Percentiles rank a stretch among this genome's conserved stretches.
phyloP scores from a whole-genome alignment of 2,113 vertebrate species.

The Pygoscelis antarcticus region DNA sequence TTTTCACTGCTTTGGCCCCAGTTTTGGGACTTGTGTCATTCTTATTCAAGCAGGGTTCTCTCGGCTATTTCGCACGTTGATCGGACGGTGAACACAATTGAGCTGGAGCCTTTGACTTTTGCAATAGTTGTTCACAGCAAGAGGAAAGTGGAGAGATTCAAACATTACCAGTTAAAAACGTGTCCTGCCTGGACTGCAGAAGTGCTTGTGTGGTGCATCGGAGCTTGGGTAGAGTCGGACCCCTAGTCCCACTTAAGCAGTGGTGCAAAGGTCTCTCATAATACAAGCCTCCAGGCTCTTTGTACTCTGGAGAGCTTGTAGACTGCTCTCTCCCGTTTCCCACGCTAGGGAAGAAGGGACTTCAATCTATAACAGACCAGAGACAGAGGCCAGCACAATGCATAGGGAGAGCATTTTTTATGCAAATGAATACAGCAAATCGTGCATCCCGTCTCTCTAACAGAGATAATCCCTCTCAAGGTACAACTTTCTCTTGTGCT shows the following conservation, averaged over 20 bases:
- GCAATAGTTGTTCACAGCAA: not conserved
- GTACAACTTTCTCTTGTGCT: constrained; percentile 17
- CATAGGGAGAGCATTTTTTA: constrained; percentile 19
- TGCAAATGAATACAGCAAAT: constrained; percentile 22
- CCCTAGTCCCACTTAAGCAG: constrained; percentile 24
- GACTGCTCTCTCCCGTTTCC: constrained; percentile 9
- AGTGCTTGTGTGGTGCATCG: not conserved
- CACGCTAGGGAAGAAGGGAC: constrained; percentile 42
- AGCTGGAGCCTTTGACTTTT: constrained; percentile 13
- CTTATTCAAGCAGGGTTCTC: not conserved
- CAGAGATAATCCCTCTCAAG: constrained; percentile 46
- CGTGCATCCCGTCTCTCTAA: not conserved
- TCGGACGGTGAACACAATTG: fast-evolving
- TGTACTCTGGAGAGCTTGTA: constrained; percentile 35
- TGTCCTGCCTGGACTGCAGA: not conserved
- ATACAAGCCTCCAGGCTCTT: constrained; percentile 29
- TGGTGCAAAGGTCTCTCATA: constrained; percentile 51
- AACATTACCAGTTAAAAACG: constrained; percentile 6
- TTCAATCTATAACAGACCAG: constrained; percentile 8
- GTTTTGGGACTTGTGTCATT: not conserved
- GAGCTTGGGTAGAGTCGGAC: not conserved
- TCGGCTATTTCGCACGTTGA: not conserved
- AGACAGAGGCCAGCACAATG: not conserved
- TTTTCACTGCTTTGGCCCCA: not conserved
- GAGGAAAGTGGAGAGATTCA: not conserved